These are phyloP conservation scores for Alligator mississippiensis DNA, from an alignment of 2,113 vertebrate species.

Conservation along the genomic window DNA sequence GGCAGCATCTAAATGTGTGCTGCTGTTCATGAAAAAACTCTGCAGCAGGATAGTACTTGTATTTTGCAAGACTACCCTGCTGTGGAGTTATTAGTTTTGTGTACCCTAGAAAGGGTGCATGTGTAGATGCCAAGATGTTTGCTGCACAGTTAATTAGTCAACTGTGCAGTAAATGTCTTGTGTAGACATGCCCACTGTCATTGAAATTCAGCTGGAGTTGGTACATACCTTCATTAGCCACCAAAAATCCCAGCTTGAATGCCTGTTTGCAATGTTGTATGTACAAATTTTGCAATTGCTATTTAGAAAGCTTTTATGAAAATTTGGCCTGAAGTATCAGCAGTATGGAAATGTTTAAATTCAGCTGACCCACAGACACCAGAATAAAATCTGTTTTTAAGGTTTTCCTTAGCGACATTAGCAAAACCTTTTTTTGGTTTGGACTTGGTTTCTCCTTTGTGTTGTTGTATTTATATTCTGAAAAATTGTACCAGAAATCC, in stretches of 20 bases:
- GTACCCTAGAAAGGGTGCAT: too few species aligned
- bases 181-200: too few species aligned
- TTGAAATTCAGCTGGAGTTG: neutral
- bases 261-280: neutral
- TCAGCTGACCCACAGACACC: constrained; percentile 27
- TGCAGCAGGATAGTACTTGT: too few species aligned
- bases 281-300: neutral
- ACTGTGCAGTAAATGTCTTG: too few species aligned
- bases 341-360: constrained; percentile 56
- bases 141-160: too few species aligned
- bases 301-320: constrained; percentile 32
- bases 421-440: constrained; percentile 13
- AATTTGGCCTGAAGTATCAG: constrained; percentile 27
- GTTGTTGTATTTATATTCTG: constrained; percentile 49
- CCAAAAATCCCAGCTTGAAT: constrained; percentile 25
- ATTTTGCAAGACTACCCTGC: too few species aligned
- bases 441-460: constrained; percentile 25
- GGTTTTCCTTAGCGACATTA: constrained; percentile 27
- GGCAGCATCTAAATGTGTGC: too few species aligned
- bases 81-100: too few species aligned
- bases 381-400: constrained; percentile 30
- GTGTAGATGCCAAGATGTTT: too few species aligned
- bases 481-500: constrained; percentile 40
- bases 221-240: neutral
- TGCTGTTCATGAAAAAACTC: too few species aligned